These are phyloP conservation scores for Hucho hucho DNA, from an alignment of 2,113 vertebrate genomes.

Conservation along the genomic window DNA sequence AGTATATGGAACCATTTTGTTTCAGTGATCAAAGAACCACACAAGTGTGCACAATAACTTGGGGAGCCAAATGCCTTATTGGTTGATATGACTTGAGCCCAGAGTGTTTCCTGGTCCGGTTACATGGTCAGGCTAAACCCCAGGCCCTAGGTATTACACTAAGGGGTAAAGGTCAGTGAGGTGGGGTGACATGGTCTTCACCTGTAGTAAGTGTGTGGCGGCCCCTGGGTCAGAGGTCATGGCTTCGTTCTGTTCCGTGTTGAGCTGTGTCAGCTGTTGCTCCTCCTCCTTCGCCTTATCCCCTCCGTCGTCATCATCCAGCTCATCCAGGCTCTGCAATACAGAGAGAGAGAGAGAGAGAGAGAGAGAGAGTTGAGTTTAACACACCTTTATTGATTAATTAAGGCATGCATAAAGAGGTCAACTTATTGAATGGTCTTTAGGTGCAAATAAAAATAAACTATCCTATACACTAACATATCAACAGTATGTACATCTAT, in stretches of 20 bases:
- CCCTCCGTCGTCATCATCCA: slow-evolving; percentile 89
- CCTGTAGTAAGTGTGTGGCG: slow-evolving; percentile 72
- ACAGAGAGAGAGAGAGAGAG: not conserved
- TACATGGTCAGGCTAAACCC: too few relatives aligned
- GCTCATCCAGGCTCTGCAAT: slow-evolving; percentile 89
- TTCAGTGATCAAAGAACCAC: too few relatives aligned
- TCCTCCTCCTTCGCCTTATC: slow-evolving; percentile 81
- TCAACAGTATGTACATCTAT: too few relatives aligned
- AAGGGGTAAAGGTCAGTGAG: not conserved
- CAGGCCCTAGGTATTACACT: not conserved
- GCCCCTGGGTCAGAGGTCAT: slow-evolving; percentile 73
- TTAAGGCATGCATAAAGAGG: not conserved
- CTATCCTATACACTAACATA: too few relatives aligned
- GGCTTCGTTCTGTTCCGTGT: slow-evolving; percentile 91
- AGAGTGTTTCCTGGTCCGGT: too few relatives aligned
- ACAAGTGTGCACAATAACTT: too few relatives aligned
- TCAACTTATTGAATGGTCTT: not conserved
- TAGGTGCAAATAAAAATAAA: too few relatives aligned
- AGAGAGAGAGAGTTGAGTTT: not conserved
- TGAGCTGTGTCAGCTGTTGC: slow-evolving; percentile 88
- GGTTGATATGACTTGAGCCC: too few relatives aligned
- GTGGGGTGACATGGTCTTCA: slow-evolving; percentile 50
- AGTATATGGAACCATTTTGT: too few relatives aligned
- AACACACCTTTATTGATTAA: not conserved
- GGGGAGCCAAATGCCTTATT: too few relatives aligned